Conservation (phyloP, 2,797 vertebrate species). For the Helicolenus hilgendorfi region DNA sequence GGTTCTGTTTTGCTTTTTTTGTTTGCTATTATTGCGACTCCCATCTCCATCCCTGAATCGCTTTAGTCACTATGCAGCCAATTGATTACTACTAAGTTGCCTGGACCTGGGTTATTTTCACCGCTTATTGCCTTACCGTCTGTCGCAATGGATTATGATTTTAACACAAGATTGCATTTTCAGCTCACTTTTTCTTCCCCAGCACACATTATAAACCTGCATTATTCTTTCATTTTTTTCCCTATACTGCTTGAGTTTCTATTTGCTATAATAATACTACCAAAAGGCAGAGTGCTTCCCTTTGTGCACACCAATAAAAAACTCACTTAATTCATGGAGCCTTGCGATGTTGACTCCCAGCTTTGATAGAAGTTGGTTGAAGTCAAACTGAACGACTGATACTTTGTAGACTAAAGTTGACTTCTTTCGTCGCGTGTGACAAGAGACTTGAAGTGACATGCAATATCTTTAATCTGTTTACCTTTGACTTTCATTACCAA, state of each 20-base stretch:
- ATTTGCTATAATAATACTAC: conserved; percentile 2
- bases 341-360: neutral
- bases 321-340: neutral
- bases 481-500: conserved; percentile 56
- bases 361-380: conserved; percentile 30
- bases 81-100: conserved; percentile 65
- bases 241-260: neutral
- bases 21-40: conserved; percentile 77
- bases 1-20: conserved; percentile 69
- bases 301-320: conserved; percentile 13
- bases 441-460: conserved; percentile 35
- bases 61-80: conserved; percentile 68
- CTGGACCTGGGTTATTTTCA: conserved; percentile 45
- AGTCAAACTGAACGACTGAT: neutral
- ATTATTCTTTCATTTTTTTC: conserved; percentile 3
- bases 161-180: conserved; percentile 48
- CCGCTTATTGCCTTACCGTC: conserved; percentile 50
- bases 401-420: conserved; percentile 22
- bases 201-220: neutral
- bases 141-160: conserved; percentile 49
- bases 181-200: neutral
- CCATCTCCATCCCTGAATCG: conserved; percentile 58
- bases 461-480: conserved; percentile 65
- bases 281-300: neutral
- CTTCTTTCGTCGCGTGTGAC: conserved; percentile 8